Conservation (phyloP, 2,113 vertebrate species). For the Trichechus manatus region DNA sequence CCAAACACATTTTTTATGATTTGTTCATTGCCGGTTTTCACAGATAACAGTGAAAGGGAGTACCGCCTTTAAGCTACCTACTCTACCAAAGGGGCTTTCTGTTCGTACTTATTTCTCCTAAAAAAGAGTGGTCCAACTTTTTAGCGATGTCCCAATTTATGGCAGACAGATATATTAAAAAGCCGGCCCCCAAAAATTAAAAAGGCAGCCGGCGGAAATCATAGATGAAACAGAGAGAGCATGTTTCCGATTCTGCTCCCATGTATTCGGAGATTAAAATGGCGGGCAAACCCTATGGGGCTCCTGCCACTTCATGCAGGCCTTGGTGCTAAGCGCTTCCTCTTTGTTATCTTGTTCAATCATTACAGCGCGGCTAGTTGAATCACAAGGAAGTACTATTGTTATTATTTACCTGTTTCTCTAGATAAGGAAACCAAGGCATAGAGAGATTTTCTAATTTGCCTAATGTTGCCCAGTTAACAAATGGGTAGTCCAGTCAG, state of each 20-base stretch:
- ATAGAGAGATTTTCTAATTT: not conserved
- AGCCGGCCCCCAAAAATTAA: not conserved
- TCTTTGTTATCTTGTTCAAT: not conserved
- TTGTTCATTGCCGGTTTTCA: conserved; percentile 73
- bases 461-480: not conserved
- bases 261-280: not conserved
- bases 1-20: conserved; percentile 67
- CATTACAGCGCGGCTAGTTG: not conserved
- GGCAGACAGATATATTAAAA: not conserved
- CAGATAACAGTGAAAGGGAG: conserved; percentile 63
- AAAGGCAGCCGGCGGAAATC: conserved; percentile 7
- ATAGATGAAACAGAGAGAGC: not conserved
- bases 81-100: not conserved
- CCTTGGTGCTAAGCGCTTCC: not conserved
- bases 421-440: not conserved
- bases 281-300: not conserved
- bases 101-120: not conserved
- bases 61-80: conserved; percentile 13
- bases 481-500: not conserved
- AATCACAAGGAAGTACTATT: not conserved
- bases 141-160: not conserved
- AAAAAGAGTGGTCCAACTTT: not conserved
- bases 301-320: not conserved
- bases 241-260: not conserved
- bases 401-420: not conserved